phyloP scores from a whole-genome alignment of 2,888 invertebrate species.

The Ophion slaviceki region DNA sequence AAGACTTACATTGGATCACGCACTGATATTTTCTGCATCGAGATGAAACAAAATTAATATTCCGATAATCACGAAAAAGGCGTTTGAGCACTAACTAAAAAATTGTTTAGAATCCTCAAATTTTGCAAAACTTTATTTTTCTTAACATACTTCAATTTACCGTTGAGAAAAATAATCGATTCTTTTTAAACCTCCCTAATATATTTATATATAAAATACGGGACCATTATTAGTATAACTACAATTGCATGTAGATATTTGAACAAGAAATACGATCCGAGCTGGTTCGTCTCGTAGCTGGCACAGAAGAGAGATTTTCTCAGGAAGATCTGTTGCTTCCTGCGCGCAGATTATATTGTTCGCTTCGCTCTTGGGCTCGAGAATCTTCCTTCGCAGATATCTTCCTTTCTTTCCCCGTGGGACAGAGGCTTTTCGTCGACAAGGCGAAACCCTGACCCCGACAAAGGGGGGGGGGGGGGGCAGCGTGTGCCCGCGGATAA shows the following conservation, averaged over 20 bases:
- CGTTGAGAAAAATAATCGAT: too few relatives aligned
- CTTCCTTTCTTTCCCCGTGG: constrained; percentile 30
- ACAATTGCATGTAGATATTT: not conserved
- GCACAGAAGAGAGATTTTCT: constrained; percentile 60
- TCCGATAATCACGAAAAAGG: too few relatives aligned
- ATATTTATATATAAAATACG: too few relatives aligned
- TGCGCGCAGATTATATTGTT: constrained; percentile 68
- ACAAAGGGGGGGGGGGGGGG: constrained; percentile 41
- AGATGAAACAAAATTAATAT: too few relatives aligned
- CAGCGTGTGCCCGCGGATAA: constrained; percentile 54
- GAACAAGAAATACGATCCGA: constrained; percentile 30
- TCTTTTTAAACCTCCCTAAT: too few relatives aligned
- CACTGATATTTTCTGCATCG: too few relatives aligned
- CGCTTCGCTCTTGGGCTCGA: constrained; percentile 39
- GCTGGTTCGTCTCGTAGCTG: constrained; percentile 19
- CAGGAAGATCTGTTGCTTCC: constrained; percentile 72
- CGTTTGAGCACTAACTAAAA: too few relatives aligned
- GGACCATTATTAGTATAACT: not conserved
- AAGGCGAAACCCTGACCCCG: constrained; percentile 62
- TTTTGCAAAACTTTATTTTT: too few relatives aligned
- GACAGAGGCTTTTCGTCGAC: constrained; percentile 26
- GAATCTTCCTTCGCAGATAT: constrained; percentile 25
- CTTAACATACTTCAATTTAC: too few relatives aligned
- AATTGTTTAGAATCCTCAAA: too few relatives aligned
- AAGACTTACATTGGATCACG: too few relatives aligned